These are phyloP conservation scores for Hylaea fasciaria DNA, from an alignment of 2,888 invertebrate species.

Conservation along the genomic window DNA sequence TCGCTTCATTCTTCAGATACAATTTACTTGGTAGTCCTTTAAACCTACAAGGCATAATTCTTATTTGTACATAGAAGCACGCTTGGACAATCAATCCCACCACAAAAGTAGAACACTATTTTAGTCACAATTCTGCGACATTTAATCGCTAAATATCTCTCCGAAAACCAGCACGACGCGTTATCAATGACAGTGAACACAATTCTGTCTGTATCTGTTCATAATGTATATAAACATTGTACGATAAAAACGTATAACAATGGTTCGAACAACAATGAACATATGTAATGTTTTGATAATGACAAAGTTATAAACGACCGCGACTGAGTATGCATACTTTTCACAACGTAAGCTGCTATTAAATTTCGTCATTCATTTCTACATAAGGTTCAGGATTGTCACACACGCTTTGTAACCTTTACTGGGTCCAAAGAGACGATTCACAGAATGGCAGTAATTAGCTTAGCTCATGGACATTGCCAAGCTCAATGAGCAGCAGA, in stretches of 20 bases:
- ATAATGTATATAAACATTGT: constrained; percentile 24
- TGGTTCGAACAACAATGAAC: constrained; percentile 34
- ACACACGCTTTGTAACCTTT: too few relatives aligned
- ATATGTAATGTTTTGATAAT: constrained; percentile 37
- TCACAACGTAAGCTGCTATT: constrained; percentile 43
- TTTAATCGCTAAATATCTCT: constrained; percentile 17
- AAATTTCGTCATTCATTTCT: constrained; percentile 44
- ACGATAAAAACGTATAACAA: constrained; percentile 40
- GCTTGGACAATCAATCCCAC: too few relatives aligned
- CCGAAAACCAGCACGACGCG: constrained; percentile 24
- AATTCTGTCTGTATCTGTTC: constrained; percentile 32
- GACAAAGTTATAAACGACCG: constrained; percentile 33
- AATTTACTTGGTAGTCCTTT: too few relatives aligned
- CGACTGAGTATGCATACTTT: constrained; percentile 16
- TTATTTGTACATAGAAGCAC: too few relatives aligned
- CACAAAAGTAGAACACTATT: too few relatives aligned
- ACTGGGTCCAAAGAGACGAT: too few relatives aligned
- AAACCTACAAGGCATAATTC: too few relatives aligned
- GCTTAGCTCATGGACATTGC: too few relatives aligned
- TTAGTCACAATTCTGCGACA: too few relatives aligned
- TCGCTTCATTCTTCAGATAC: too few relatives aligned
- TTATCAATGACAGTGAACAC: constrained; percentile 27
- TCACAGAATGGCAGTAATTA: too few relatives aligned
- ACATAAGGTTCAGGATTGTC: not conserved
- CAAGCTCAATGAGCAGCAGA: too few relatives aligned